Evolutionary conservation across 2,797 vertebrate genomes (phyloP).

Genomic region (Ciconia nigra): DNA sequence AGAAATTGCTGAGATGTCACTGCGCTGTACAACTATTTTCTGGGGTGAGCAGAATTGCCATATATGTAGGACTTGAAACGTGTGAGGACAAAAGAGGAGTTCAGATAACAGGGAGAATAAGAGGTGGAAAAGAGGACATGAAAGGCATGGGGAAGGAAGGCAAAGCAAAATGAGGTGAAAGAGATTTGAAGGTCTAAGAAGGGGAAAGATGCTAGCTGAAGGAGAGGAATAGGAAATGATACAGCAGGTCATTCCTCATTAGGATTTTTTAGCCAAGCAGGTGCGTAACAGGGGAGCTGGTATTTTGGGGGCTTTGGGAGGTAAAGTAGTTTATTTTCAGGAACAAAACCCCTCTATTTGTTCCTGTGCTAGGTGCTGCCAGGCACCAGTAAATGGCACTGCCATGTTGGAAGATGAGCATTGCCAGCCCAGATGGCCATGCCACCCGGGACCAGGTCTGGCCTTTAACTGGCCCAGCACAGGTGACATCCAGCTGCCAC

Average conservation of each 20-base stretch:
- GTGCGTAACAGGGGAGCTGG: background rate
- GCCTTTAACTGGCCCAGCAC: background rate
- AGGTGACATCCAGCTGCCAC: background rate
- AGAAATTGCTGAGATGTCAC: background rate
- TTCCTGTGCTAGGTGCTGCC: background rate
- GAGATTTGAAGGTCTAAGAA: background rate
- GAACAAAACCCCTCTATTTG: background rate
- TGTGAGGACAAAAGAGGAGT: background rate
- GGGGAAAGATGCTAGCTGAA: background rate
- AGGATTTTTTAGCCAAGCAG: background rate
- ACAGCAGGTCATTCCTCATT: background rate
- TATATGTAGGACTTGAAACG: background rate
- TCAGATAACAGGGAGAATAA: background rate
- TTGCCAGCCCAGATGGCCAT: background rate
- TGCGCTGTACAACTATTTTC: background rate
- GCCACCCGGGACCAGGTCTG: background rate
- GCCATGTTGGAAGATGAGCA: fast-evolving
- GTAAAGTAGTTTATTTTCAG: background rate
- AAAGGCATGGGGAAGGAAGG: background rate
- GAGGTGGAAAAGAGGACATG: background rate
- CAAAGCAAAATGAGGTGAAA: background rate
- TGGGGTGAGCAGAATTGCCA: background rate
- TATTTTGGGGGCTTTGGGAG: background rate
- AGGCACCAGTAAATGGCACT: background rate
- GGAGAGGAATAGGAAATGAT: background rate